Percentiles rank a stretch among this genome's conserved stretches.
Evolutionary conservation across 2,888 invertebrate genomes (phyloP).

Genomic region (Ichneumon xanthorius): DNA sequence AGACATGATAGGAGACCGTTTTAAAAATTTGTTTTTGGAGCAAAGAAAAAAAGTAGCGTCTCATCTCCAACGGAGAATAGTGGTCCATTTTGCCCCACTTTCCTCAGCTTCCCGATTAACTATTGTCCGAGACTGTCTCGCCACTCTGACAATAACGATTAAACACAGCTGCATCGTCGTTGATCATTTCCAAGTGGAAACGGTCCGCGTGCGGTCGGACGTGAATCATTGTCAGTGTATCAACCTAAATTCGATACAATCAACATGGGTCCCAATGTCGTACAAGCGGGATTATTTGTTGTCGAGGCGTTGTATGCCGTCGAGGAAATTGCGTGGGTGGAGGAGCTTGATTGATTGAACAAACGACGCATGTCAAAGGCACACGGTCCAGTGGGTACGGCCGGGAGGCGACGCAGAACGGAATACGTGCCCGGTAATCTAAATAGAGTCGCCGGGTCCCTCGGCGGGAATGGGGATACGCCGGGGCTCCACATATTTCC

Average conservation of each 20-base stretch:
- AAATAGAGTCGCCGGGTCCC: constrained; percentile 33
- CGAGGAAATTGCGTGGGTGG: constrained; percentile 37
- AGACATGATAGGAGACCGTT: not conserved
- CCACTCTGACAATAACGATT: too few relatives aligned
- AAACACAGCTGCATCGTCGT: too few relatives aligned
- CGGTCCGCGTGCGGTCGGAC: not conserved
- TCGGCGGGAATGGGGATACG: constrained; percentile 37
- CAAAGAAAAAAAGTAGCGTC: not conserved
- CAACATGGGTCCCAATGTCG: not conserved
- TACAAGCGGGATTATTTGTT: not conserved
- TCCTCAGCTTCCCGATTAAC: too few relatives aligned
- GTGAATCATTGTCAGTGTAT: not conserved
- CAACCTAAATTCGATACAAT: not conserved
- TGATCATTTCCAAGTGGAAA: not conserved
- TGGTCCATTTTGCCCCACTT: too few relatives aligned
- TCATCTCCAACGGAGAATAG: too few relatives aligned
- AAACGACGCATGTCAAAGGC: constrained; percentile 52
- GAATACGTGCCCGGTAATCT: constrained; percentile 45
- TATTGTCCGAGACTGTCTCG: too few relatives aligned
- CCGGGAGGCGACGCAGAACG: constrained; percentile 69
- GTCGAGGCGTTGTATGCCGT: not conserved
- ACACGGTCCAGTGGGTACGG: constrained; percentile 59
- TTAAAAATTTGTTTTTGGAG: not conserved
- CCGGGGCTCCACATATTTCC: constrained; percentile 16
- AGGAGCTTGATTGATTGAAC: constrained; percentile 47